Evolutionary conservation across 2,797 vertebrate species (phyloP).

Genomic region (Apodemus agrarius): DNA sequence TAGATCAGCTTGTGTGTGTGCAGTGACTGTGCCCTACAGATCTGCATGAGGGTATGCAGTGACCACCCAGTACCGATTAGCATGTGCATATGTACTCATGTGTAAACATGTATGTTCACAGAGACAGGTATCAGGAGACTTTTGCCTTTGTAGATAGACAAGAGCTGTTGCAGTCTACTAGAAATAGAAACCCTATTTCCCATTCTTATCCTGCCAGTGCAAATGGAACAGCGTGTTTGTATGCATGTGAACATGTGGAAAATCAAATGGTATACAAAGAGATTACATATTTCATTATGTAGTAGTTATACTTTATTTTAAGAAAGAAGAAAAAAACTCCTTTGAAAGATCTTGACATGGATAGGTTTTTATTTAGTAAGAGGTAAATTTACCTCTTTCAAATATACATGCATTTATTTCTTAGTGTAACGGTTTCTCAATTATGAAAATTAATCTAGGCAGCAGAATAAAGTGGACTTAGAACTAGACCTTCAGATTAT

Average conservation of each 20-base stretch:
- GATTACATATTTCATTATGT: not conserved
- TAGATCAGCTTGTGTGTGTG: not conserved
- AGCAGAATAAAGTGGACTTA: constrained; percentile 27
- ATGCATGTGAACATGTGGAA: not conserved
- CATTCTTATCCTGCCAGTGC: not conserved
- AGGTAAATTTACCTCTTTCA: not conserved
- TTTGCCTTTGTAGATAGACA: not conserved
- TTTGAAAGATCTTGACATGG: not conserved
- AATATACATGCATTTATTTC: not conserved
- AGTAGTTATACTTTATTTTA: not conserved
- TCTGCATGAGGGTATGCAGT: not conserved
- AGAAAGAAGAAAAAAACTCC: not conserved
- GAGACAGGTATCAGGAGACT: not conserved
- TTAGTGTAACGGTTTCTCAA: not conserved
- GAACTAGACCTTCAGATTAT: not conserved
- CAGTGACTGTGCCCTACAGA: not conserved
- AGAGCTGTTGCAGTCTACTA: not conserved
- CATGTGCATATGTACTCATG: too few species aligned
- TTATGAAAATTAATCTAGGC: not conserved
- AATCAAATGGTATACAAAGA: not conserved
- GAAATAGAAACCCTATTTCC: not conserved
- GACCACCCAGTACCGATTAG: not conserved
- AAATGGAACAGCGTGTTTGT: not conserved
- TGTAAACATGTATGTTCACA: not conserved
- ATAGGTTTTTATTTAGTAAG: not conserved